These are phyloP conservation scores for Xerus inauris DNA, from an alignment of 2,113 vertebrate genomes.

Conservation along the genomic window DNA sequence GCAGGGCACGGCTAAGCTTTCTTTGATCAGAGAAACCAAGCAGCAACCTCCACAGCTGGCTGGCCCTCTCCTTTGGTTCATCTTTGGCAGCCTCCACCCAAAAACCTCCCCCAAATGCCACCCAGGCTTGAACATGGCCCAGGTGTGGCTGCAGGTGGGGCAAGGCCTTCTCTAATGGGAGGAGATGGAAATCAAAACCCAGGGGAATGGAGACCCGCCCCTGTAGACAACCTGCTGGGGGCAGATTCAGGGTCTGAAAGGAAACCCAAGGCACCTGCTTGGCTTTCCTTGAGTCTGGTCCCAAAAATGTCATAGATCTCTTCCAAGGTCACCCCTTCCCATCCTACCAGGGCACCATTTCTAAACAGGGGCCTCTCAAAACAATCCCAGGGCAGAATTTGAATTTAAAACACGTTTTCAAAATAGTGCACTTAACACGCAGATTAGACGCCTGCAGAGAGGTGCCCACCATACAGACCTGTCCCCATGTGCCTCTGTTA, in stretches of 20 bases:
- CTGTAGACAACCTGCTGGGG: neutral
- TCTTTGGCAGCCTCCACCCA: neutral
- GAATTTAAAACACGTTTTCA: neutral
- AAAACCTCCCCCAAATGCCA: neutral
- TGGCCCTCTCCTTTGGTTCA: too few relatives aligned
- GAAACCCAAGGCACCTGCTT: neutral
- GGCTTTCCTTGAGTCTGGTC: neutral
- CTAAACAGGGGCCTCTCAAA: neutral
- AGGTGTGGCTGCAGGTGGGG: fast-evolving
- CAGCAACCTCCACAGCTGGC: too few relatives aligned
- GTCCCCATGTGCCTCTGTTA: neutral
- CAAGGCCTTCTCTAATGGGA: neutral
- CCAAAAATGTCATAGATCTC: neutral
- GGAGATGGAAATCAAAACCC: neutral
- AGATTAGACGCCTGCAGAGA: too few relatives aligned
- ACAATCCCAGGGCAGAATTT: neutral
- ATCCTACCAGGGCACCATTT: neutral
- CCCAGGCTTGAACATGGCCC: neutral
- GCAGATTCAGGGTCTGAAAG: neutral
- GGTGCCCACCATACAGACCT: fast-evolving
- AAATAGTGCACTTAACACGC: neutral
- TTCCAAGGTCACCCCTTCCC: neutral
- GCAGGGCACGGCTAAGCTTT: neutral
- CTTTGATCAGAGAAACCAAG: neutral
- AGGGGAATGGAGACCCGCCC: neutral